A percentile compares a stretch with the other conserved stretches of the same genome.
Conservation (phyloP, 53 echinoderm and acorn worm species). For the Temnopleurus reevesii region DNA sequence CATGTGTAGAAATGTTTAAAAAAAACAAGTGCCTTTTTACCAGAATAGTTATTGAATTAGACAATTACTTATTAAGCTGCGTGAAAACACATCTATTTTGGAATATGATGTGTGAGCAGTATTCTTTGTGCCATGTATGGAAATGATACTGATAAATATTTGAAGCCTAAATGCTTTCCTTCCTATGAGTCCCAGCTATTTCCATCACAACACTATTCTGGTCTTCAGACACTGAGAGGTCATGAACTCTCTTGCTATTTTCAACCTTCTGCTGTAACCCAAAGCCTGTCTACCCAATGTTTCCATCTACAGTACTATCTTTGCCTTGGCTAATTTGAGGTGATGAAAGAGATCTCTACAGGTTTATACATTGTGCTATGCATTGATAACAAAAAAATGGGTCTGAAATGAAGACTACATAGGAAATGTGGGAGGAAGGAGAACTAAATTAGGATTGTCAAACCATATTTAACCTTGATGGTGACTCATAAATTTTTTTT, state of each 20-base stretch:
- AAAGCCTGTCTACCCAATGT: neutral
- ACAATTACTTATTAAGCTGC: neutral
- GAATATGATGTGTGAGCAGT: neutral
- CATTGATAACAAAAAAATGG: neutral
- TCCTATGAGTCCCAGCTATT: neutral
- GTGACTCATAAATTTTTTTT: constrained; percentile 5
- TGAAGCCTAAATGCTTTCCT: neutral
- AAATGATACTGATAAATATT: neutral
- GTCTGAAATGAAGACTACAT: neutral
- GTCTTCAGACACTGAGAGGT: neutral
- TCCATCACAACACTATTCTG: neutral
- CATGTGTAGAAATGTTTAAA: too few relatives aligned
- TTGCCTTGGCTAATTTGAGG: constrained; percentile 4
- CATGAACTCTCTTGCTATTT: neutral
- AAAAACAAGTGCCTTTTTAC: too few relatives aligned
- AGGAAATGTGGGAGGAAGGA: neutral
- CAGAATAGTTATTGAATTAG: too few relatives aligned
- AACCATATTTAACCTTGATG: neutral
- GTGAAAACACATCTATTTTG: neutral
- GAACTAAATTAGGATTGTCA: neutral
- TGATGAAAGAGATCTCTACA: constrained; percentile 10
- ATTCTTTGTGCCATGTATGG: neutral
- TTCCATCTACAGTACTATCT: neutral
- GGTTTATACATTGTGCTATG: neutral
- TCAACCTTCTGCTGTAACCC: neutral